These are phyloP conservation scores for Setophaga coronata DNA, from an alignment of 2,113 vertebrate species.

Conservation along the genomic window DNA sequence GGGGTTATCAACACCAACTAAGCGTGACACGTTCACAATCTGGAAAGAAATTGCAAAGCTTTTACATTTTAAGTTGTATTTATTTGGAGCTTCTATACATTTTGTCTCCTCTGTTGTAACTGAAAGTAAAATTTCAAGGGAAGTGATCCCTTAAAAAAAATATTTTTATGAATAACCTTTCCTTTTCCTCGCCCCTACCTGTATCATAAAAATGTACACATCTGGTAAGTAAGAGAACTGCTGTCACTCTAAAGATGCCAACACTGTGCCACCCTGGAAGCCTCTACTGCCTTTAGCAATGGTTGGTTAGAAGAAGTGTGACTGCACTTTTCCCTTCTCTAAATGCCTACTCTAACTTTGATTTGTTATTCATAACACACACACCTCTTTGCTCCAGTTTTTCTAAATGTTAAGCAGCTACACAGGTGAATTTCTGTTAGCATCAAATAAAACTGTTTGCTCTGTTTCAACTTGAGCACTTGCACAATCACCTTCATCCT, in stretches of 20 bases:
- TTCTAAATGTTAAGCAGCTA: not conserved
- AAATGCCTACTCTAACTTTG: not conserved
- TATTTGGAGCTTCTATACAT: not conserved
- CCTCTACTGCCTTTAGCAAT: not conserved
- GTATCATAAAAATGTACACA: not conserved
- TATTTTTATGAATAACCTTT: not conserved
- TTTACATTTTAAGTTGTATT: not conserved
- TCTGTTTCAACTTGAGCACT: not conserved
- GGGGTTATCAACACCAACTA: constrained; percentile 83
- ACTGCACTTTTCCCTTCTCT: not conserved
- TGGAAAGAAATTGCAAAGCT: constrained; percentile 55
- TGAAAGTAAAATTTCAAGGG: not conserved
- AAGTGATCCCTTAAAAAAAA: not conserved
- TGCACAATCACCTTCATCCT: not conserved
- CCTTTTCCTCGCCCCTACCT: accelerated
- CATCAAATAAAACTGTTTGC: not conserved
- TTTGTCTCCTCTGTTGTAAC: not conserved
- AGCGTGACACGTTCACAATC: constrained; percentile 86
- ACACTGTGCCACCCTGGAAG: not conserved
- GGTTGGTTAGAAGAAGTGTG: not conserved
- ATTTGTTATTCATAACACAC: not conserved
- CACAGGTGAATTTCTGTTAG: not conserved
- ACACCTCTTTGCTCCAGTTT: not conserved
- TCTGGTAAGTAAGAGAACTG: not conserved
- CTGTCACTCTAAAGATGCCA: not conserved